Percentiles rank a stretch among this genome's conserved stretches.
Evolutionary conservation across 2,797 vertebrate species (phyloP).

Genomic region (Orientallactaga sibirica): DNA sequence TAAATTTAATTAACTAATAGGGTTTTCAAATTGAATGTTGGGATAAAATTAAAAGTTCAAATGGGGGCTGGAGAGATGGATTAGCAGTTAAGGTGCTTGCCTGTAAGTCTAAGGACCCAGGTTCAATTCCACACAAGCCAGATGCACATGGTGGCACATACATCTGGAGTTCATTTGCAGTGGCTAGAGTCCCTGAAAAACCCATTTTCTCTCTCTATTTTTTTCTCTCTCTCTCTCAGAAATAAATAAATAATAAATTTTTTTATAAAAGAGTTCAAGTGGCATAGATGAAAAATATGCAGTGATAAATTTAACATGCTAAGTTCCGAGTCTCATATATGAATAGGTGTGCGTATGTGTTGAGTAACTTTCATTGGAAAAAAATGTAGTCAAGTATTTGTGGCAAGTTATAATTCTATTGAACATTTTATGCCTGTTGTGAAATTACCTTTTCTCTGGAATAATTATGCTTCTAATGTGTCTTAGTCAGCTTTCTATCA

Average conservation of each 20-base stretch:
- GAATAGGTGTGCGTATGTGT: not conserved
- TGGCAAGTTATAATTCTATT: not conserved
- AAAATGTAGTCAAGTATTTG: not conserved
- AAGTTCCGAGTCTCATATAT: not conserved
- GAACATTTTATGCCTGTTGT: not conserved
- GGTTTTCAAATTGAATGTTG: not conserved
- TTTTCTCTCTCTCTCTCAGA: no score
- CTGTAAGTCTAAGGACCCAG: no score
- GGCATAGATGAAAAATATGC: not conserved
- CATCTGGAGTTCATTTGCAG: no score
- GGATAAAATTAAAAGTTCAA: not conserved
- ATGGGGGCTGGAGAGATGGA: not conserved
- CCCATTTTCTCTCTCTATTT: no score
- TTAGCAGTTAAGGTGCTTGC: no score
- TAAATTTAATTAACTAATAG: slow-evolving; percentile 16
- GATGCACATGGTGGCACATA: no score
- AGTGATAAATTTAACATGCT: not conserved
- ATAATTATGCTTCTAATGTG: not conserved
- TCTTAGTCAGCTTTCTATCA: not conserved
- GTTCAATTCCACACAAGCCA: no score
- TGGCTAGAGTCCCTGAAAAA: no score
- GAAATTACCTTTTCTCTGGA: not conserved
- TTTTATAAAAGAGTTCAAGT: not conserved
- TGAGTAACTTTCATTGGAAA: not conserved
- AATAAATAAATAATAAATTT: no score